Conservation (phyloP, 2,888 invertebrate species). For the Philereme transversata region DNA sequence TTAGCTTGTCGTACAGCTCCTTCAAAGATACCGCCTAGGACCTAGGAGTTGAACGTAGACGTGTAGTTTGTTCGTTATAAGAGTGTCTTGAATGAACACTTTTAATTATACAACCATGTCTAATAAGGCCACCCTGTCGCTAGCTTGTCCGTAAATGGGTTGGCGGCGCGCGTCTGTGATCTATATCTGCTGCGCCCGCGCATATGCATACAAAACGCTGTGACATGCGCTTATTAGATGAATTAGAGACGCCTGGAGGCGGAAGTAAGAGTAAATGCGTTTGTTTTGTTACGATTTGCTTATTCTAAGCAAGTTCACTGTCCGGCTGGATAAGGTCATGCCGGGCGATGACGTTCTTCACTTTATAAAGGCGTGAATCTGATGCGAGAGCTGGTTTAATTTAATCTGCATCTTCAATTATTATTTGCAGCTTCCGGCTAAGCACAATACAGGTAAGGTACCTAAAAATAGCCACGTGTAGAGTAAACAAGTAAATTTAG, state of each 20-base stretch:
- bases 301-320: constrained; percentile 6
- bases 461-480: too few species aligned
- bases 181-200: constrained; percentile 55
- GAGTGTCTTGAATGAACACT: constrained; percentile 5
- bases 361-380: neutral
- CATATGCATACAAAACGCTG: constrained; percentile 42
- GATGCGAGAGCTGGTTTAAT: neutral
- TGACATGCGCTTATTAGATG: constrained; percentile 23
- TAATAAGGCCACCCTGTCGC: constrained; percentile 29
- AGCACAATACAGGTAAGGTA: too few species aligned
- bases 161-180: constrained; percentile 57
- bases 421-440: too few species aligned
- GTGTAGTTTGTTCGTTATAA: neutral
- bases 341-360: neutral
- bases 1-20: too few species aligned
- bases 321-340: neutral
- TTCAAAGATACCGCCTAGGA: too few species aligned
- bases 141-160: constrained; percentile 57
- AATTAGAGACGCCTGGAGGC: constrained; percentile 19
- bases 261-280: constrained; percentile 15
- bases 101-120: constrained; percentile 9
- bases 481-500: too few species aligned
- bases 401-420: too few species aligned
- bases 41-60: too few species aligned
- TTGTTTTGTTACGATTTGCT: constrained; percentile 6